Percentiles rank a stretch among this genome's conserved stretches.
Conservation (phyloP, 2,113 vertebrate genomes). For the Calidris pugnax region DNA sequence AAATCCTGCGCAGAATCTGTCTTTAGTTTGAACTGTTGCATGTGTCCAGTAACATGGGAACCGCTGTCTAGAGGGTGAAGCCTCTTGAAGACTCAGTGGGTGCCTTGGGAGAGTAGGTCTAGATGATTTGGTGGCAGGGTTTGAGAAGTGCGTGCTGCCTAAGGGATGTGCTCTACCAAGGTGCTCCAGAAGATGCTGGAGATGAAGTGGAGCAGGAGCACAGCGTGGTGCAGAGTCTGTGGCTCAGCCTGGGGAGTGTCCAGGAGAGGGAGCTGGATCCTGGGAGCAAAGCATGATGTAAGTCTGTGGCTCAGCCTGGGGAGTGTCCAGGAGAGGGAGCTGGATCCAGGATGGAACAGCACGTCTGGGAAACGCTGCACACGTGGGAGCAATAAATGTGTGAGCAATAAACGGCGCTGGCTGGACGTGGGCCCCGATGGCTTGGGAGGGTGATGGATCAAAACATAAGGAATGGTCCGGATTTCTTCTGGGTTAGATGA, state of each 20-base stretch:
- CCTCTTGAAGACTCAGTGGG: background rate
- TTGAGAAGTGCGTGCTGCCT: background rate
- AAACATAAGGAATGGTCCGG: rapidly evolving
- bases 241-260: background rate
- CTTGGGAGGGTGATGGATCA: background rate
- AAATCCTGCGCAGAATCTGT: background rate
- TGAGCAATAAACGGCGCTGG: rapidly evolving
- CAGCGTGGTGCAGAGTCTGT: rapidly evolving
- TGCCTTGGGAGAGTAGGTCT: background rate
- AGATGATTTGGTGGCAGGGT: background rate
- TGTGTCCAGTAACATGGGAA: background rate
- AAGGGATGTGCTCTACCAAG: background rate
- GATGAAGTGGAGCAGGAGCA: background rate
- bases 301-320: background rate
- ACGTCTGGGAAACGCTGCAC: background rate
- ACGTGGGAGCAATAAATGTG: background rate
- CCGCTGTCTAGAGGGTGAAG: background rate
- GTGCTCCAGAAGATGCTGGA: background rate
- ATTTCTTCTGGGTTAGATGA: background rate
- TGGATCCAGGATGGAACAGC: background rate
- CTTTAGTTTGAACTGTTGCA: background rate
- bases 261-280: conserved; percentile 41
- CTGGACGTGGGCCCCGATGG: rapidly evolving
- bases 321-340: conserved; percentile 48
- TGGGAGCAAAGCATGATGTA: rapidly evolving